Base-by-base conservation (phyloP, 30 jellyfish, hydroid and myxozoan species). In the Mastigias papua region DNA sequence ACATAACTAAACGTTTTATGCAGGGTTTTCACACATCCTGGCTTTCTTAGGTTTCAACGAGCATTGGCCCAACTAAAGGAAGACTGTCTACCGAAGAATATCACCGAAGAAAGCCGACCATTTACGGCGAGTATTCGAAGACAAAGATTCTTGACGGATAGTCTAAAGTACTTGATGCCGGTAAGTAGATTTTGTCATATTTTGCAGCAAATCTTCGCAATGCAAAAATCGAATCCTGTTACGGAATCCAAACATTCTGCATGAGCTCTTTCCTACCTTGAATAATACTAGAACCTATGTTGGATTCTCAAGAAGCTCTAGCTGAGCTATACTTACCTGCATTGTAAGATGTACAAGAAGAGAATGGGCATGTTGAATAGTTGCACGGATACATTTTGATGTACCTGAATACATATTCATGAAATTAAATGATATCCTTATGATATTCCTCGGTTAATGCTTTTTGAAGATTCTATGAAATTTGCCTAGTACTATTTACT, bases 51-150 rank as follows among this genome's bases (percentile, higher is more conserved):
- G 46, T 92, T 92, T 48, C 96, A 92, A 65, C 91, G 98, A 16
- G 68, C 95, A n/a, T 76, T 92, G 63, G 86, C 96, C 10, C 75
- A 95, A 26, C 46, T 86, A 1, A 92, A 93, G 60, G 98, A 91
- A 17, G 91, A 66, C 34, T 89, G 91, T 42, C 29, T 74, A 23
- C 69, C 93, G 49, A 69, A 82, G 35, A 85, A 77, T 69, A 42
- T 81, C 20, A 73, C 73, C 26, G 90, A 58, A 64, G 98, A 86
- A 27, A 84, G 86, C 79, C 96, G 88, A 26, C 78, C 96, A 11
- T 69, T 92, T 19, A 26, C 92, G n/a, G 87, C 88, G 31, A 92
- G 84, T 76, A 84, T 92, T 20, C 84, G 82, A 10, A 92, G 98
- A 29, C 62, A 73, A 0, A 78, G 65, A 26, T 91, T 92, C 21